Base-by-base conservation (phyloP, 2,797 vertebrate species). In the Spea hammondii region DNA sequence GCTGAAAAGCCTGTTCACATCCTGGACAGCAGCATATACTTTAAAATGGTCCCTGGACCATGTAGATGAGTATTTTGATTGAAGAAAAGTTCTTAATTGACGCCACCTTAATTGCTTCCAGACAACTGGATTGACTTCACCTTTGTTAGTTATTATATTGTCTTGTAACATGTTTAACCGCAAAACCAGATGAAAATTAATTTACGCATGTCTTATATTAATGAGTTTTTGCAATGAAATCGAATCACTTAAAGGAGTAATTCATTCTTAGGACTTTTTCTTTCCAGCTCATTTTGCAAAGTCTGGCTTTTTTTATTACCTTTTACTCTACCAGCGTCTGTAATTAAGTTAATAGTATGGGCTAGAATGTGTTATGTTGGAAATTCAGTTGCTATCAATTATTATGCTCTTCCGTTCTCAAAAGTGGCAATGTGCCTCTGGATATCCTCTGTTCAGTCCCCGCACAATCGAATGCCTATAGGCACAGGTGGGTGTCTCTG, bases 101-200 rank as follows among this genome's bases (percentile, higher is more conserved):
- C 54, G 67, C 47, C 11, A 5, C 64, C 11, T 77, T 64, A 77
- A 82, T 77, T 64, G 64, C 70, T 82, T 77, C 79, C 70, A 64
- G 70, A 57, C 13, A 8, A 6, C 69, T 77, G 74, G 70, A 62
- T 77, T 17, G 64, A 76, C 68, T 82, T 82, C 70, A 69, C 74
- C 79, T 77, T 59, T 77, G 64, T 73, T 48, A 72, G 50, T 67
- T 73, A 71, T 77, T 82, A 69, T 64, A 77, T 76, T 73, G 74
- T 77, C 55, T 44, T 77, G 57, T 62, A 68, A 77, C 55, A 48
- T 65, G 54, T 73, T 57, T 60, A 72, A 60, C 55, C 70, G 47
- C 71, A 74, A 65, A 59, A 66, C 53, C 47, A 72, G 55, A 72
- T 77, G 60, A 71, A 54, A 59, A 72, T 71, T 76, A 13, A 68